Evolutionary conservation across 2,797 vertebrate genomes (phyloP).

Genomic region (Phaenicophaeus curvirostris): DNA sequence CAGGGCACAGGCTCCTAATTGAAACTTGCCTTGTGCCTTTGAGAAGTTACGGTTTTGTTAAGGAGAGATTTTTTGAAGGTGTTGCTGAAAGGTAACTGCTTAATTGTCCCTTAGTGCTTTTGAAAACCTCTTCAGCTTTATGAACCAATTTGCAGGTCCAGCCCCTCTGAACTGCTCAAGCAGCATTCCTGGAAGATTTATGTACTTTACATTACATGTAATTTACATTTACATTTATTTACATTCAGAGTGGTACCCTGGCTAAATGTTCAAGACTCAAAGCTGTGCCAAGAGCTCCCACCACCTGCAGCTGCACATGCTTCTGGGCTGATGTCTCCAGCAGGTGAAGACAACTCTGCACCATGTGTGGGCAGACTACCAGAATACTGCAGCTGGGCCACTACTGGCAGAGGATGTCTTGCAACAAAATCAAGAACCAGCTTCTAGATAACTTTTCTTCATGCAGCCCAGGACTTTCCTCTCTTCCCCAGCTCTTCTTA

Average conservation of each 20-base stretch:
- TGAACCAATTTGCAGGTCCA: not conserved
- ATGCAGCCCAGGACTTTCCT: not conserved
- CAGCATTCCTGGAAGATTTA: too few species aligned
- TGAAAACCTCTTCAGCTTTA: conserved; percentile 35
- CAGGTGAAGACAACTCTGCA: not conserved
- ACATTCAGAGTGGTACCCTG: too few species aligned
- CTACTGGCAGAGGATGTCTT: not conserved
- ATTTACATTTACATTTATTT: too few species aligned
- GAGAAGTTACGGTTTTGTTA: not conserved
- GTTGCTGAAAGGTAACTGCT: conserved; percentile 19
- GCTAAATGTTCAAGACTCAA: not conserved
- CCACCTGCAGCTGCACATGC: not conserved
- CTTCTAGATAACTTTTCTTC: not conserved
- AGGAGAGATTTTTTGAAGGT: conserved; percentile 14
- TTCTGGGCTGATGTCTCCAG: not conserved
- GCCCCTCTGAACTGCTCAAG: not conserved
- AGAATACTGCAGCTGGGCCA: not conserved
- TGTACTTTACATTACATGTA: too few species aligned
- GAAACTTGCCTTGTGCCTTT: not conserved
- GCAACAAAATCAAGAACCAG: not conserved
- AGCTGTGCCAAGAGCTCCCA: fast-evolving
- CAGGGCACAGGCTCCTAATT: not conserved
- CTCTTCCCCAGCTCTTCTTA: not conserved
- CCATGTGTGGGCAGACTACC: not conserved
- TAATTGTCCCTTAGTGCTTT: not conserved